These are phyloP conservation scores for Bostrychus sinensis DNA, from an alignment of 2,113 vertebrate species.

Conservation along the genomic window DNA sequence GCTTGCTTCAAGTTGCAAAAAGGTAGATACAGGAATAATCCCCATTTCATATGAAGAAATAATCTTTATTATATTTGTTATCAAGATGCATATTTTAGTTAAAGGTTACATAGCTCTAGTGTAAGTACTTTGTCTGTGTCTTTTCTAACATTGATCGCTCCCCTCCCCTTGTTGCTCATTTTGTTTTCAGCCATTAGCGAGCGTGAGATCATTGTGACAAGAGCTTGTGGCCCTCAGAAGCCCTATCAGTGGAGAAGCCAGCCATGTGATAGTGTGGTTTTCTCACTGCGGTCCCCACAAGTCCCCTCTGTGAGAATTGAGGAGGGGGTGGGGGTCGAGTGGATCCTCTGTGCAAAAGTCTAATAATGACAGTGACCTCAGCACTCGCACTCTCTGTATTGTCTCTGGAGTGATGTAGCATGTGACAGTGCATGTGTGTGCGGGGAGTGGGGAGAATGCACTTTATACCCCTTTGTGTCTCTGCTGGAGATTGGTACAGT, in stretches of 20 bases:
- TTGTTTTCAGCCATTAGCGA: constrained; percentile 38
- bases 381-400: constrained; percentile 39
- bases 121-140: constrained; percentile 35
- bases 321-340: constrained; percentile 45
- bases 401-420: constrained; percentile 44
- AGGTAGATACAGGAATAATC: no score
- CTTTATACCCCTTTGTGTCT: constrained; percentile 5
- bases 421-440: neutral
- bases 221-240: constrained; percentile 44
- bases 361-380: constrained; percentile 63
- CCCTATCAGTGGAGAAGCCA: constrained; percentile 54
- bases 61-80: no score
- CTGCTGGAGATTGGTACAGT: constrained; percentile 20
- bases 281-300: constrained; percentile 41
- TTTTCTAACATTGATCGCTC: constrained; percentile 42
- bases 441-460: constrained; percentile 8
- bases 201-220: constrained; percentile 45
- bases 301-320: constrained; percentile 54
- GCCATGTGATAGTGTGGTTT: constrained; percentile 51
- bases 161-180: constrained; percentile 35
- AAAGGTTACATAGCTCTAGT: neutral
- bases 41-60: no score
- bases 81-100: neutral
- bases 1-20: no score
- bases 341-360: constrained; percentile 32